Percentiles rank a stretch among this genome's conserved stretches.
Evolutionary conservation across 1,140 invertebrate species (phyloP).

Genomic region (Conopomorpha cramerella): DNA sequence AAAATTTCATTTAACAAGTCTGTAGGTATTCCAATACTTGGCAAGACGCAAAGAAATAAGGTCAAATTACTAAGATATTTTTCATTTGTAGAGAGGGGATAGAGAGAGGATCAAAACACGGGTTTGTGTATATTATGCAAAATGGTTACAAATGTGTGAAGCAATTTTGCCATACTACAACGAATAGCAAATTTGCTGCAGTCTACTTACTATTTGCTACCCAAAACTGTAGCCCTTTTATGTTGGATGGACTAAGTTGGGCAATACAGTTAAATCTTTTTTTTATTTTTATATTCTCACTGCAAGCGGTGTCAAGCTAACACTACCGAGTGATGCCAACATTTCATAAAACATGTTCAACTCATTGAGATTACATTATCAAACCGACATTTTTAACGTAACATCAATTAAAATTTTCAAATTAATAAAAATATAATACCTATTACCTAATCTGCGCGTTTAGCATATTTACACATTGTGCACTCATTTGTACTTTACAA

Average conservation of each 20-base stretch:
- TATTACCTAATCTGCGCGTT: conserved; percentile 33
- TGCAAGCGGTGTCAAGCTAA: conserved; percentile 35
- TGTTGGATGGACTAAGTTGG: too few relatives aligned
- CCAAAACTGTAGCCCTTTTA: too few relatives aligned
- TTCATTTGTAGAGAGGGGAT: conserved; percentile 49
- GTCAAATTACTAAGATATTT: conserved; percentile 38
- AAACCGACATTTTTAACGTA: conserved; percentile 21
- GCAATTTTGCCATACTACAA: conserved; percentile 55
- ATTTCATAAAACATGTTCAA: conserved; percentile 26
- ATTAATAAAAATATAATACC: conserved; percentile 2
- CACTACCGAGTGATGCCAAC: conserved; percentile 33
- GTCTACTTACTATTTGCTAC: too few relatives aligned
- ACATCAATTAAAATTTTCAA: conserved; percentile 19
- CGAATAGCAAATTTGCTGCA: conserved; percentile 51
- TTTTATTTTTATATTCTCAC: too few relatives aligned
- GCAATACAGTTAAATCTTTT: too few relatives aligned
- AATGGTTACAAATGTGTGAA: conserved; percentile 25
- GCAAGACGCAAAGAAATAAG: conserved; percentile 43
- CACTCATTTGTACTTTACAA: conserved; percentile 52
- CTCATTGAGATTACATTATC: conserved; percentile 51
- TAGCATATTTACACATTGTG: conserved; percentile 54
- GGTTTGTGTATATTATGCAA: conserved; percentile 6
- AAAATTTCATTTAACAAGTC: conserved; percentile 44
- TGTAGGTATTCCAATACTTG: conserved; percentile 50
- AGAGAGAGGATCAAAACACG: conserved; percentile 43